Percentiles rank a stretch among this genome's conserved stretches.
Conservation (phyloP, 2,113 vertebrate species). For the Lutjanus erythropterus region DNA sequence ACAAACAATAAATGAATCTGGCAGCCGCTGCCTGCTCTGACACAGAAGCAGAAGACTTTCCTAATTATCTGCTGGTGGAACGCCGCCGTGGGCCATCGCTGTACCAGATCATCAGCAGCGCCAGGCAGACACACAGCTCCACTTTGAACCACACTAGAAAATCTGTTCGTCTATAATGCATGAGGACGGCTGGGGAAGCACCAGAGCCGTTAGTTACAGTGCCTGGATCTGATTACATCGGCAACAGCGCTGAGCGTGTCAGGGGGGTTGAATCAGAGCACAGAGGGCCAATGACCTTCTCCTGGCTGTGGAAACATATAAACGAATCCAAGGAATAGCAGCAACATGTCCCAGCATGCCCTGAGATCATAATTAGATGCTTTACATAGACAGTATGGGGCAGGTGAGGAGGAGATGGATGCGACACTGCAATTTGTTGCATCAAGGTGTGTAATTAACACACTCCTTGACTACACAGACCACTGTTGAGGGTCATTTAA, state of each 20-base stretch:
- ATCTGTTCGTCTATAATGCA: slow-evolving; percentile 77
- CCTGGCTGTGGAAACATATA: slow-evolving; percentile 44
- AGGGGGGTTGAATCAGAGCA: slow-evolving; percentile 54
- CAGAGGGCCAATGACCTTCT: slow-evolving; percentile 34
- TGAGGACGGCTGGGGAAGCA: slow-evolving; percentile 51
- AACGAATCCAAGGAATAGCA: slow-evolving; percentile 38
- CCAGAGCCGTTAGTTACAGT: slow-evolving; percentile 34
- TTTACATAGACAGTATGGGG: slow-evolving; percentile 24
- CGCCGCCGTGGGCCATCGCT: slow-evolving; percentile 17
- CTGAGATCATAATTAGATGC: slow-evolving; percentile 52
- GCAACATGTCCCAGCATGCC: slow-evolving; percentile 51
- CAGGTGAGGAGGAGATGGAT: slow-evolving; percentile 37
- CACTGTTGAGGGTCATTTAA: slow-evolving; percentile 16
- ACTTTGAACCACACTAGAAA: slow-evolving; percentile 46
- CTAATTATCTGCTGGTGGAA: slow-evolving; percentile 53
- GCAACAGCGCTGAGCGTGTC: slow-evolving; percentile 37
- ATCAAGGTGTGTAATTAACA: slow-evolving; percentile 56
- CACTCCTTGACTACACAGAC: slow-evolving; percentile 29
- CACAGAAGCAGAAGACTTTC: slow-evolving; percentile 27
- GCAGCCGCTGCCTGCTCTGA: slow-evolving; percentile 13
- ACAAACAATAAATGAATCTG: slow-evolving; percentile 13
- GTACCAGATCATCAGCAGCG: slow-evolving; percentile 43
- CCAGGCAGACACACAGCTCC: slow-evolving; percentile 43
- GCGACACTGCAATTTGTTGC: slow-evolving; percentile 38
- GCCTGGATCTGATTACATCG: slow-evolving; percentile 74